A percentile compares a stretch with the other conserved stretches of the same genome.
These are phyloP conservation scores for Pectinophora gossypiella DNA, from an alignment of 1,140 invertebrate species.

Conservation along the genomic window DNA sequence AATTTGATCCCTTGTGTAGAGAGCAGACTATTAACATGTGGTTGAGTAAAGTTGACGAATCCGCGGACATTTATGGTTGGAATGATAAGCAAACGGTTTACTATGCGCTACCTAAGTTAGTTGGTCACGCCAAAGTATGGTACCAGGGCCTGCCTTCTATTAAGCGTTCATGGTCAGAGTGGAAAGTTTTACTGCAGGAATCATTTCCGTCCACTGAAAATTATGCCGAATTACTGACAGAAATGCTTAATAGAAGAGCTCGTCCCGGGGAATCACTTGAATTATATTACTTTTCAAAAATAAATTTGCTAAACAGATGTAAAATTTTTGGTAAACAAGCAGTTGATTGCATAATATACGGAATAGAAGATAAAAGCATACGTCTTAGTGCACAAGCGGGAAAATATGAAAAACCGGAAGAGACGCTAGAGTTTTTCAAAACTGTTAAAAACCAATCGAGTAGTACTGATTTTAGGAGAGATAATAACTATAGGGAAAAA, in stretches of 20 bases:
- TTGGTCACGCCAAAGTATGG: slow-evolving; percentile 18
- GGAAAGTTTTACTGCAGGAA: slow-evolving; percentile 16
- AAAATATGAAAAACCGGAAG: slow-evolving; percentile 20
- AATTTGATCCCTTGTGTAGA: slow-evolving; percentile 27
- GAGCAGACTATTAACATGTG: slow-evolving; percentile 13
- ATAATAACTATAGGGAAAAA: not conserved
- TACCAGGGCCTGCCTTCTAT: slow-evolving; percentile 19
- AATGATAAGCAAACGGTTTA: slow-evolving; percentile 16
- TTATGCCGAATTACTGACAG: slow-evolving; percentile 16
- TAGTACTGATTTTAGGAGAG: not conserved
- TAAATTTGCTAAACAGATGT: slow-evolving; percentile 28
- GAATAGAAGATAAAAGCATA: slow-evolving; percentile 25
- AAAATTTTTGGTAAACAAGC: slow-evolving; percentile 31
- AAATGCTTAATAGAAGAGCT: slow-evolving; percentile 28
- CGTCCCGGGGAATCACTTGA: slow-evolving; percentile 26
- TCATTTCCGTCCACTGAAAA: slow-evolving; percentile 13
- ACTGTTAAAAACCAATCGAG: slow-evolving; percentile 9
- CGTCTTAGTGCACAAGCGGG: slow-evolving; percentile 22
- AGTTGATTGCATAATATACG: slow-evolving; percentile 32
- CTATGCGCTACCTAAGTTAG: slow-evolving; percentile 17
- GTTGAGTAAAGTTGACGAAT: slow-evolving; percentile 22
- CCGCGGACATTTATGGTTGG: slow-evolving; percentile 1
- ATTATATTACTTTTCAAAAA: slow-evolving; percentile 34
- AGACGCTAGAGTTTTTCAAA: slow-evolving; percentile 25
- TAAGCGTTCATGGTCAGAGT: slow-evolving; percentile 16